A percentile compares a stretch with the other conserved stretches of the same genome.
Evolutionary conservation across 2,888 invertebrate species (phyloP).

Genomic region (Zeuzera pyrina): DNA sequence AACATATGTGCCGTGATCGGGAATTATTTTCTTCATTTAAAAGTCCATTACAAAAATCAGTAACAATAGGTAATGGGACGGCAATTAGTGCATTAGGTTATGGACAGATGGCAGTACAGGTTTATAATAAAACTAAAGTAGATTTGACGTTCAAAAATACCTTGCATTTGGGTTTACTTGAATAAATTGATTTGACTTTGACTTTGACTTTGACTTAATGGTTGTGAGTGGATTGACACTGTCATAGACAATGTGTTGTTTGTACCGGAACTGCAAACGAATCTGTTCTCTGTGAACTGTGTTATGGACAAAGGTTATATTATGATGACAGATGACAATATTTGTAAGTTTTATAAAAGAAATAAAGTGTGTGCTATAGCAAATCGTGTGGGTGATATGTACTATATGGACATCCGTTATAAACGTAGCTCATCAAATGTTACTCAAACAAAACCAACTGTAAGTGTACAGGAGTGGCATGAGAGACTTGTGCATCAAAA

Average conservation of each 20-base stretch:
- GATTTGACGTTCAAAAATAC: too few relatives aligned
- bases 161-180: too few relatives aligned
- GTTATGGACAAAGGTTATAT: slow-evolving; percentile 8
- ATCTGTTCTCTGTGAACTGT: slow-evolving; percentile 10
- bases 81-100: slow-evolving; percentile 2
- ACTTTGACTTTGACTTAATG: too few relatives aligned
- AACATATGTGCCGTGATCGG: not conserved
- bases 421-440: not conserved
- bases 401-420: slow-evolving; percentile 4
- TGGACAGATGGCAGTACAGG: slow-evolving; percentile 7
- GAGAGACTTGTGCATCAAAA: slow-evolving; percentile 12
- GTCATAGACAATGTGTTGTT: slow-evolving; percentile 6
- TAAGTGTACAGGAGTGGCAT: slow-evolving; percentile 12
- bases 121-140: slow-evolving; percentile 1
- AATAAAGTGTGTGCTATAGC: slow-evolving; percentile 3
- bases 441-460: not conserved
- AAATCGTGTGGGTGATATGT: slow-evolving; percentile 1
- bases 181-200: too few relatives aligned
- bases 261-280: slow-evolving; percentile 8
- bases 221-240: too few relatives aligned
- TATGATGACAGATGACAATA: not conserved
- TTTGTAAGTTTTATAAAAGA: slow-evolving; percentile 3
- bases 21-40: not conserved
- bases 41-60: not conserved
- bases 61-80: slow-evolving; percentile 5